phyloP scores from a whole-genome alignment of 2,113 vertebrate genomes.

The Hypanus sabinus region DNA sequence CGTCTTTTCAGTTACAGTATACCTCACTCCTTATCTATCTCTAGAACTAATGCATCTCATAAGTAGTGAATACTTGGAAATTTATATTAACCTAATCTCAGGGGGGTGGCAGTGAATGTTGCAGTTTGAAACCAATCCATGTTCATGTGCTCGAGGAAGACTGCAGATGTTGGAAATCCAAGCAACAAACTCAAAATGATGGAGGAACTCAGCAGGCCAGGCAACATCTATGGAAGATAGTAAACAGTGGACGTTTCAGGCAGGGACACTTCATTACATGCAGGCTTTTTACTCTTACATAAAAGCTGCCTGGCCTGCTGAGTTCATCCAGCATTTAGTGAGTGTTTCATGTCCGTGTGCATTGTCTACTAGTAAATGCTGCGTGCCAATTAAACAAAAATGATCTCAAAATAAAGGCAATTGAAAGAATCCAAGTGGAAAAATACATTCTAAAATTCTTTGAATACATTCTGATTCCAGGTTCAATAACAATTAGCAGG shows the following conservation, averaged over 20 bases:
- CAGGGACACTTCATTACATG: too few relatives aligned
- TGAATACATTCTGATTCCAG: not conserved
- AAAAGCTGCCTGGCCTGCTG: too few relatives aligned
- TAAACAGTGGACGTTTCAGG: too few relatives aligned
- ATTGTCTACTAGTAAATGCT: not conserved
- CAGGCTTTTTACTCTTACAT: too few relatives aligned
- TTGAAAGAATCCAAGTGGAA: not conserved
- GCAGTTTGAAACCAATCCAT: not conserved
- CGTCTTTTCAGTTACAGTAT: not conserved
- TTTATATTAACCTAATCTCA: not conserved
- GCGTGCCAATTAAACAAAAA: not conserved
- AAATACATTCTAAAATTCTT: too few relatives aligned
- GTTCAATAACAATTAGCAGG: not conserved
- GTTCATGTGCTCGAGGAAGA: too few relatives aligned
- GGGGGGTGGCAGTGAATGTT: not conserved
- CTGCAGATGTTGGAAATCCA: too few relatives aligned
- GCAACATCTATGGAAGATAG: too few relatives aligned
- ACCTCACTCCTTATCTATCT: not conserved
- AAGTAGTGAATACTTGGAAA: not conserved
- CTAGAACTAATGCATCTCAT: not conserved
- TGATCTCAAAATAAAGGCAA: not conserved
- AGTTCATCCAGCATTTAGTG: too few relatives aligned
- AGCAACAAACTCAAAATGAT: too few relatives aligned
- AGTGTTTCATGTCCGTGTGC: not conserved
- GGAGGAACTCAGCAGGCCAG: too few relatives aligned